Percentiles rank a stretch among this genome's conserved stretches.
phyloP scores from a whole-genome alignment of 2,888 invertebrate species.

The Cosmorhoe ocellata region DNA sequence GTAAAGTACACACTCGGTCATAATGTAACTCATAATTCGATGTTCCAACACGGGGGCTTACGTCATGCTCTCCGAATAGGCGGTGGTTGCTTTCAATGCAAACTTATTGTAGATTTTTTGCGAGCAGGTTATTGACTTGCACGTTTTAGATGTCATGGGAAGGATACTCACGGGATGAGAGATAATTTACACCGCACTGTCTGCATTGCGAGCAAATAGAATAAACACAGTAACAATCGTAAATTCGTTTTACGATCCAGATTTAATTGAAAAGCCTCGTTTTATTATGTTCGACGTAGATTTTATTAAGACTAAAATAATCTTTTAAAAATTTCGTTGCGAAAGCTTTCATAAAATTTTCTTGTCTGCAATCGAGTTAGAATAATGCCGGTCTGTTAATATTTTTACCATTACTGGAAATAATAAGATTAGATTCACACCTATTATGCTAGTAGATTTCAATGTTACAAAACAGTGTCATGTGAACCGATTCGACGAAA shows the following conservation, averaged over 20 bases:
- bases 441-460: no score
- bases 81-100: conserved; percentile 63
- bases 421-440: no score
- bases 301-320: conserved; percentile 2
- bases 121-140: conserved; percentile 72
- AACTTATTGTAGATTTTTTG: conserved; percentile 73
- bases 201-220: conserved; percentile 31
- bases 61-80: conserved; percentile 74
- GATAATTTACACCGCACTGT: conserved; percentile 38
- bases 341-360: no score
- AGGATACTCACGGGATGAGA: conserved; percentile 55
- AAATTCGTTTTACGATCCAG: conserved; percentile 29
- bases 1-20: conserved; percentile 43
- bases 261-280: conserved; percentile 28
- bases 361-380: no score
- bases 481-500: conserved; percentile 6
- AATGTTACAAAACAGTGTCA: conserved; percentile 24
- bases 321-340: neutral
- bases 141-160: conserved; percentile 73
- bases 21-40: conserved; percentile 52
- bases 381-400: no score
- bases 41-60: conserved; percentile 49
- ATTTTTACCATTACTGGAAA: no score
- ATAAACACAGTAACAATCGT: conserved; percentile 13
- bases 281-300: conserved; percentile 2